Conservation (phyloP, 23 tunicate species). For the Corella eumyota region DNA sequence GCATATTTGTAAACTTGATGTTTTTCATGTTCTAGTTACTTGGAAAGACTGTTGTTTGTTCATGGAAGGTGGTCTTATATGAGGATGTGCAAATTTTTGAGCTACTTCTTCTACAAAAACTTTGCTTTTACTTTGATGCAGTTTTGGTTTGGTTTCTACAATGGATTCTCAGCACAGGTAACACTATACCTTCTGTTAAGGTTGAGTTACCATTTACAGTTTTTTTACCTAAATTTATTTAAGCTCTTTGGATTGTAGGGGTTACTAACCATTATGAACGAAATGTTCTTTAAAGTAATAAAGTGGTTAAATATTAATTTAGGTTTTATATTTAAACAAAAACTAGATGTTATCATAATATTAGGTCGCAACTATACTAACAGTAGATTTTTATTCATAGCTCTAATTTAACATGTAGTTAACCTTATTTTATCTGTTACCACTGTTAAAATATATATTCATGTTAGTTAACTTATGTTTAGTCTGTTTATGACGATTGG, state of each 20-base stretch:
- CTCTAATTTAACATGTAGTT: not conserved
- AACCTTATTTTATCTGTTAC: not conserved
- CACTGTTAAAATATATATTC: no score
- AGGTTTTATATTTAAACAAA: no score
- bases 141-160: constrained; percentile 86
- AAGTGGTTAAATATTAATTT: no score
- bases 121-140: constrained; percentile 93
- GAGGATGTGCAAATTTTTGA: constrained; percentile 87
- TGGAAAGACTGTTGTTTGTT: constrained; percentile 82
- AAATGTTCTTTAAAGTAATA: no score
- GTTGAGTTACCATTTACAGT: no score
- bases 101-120: constrained; percentile 95
- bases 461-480: no score
- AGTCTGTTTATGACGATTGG: constrained; percentile 75
- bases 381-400: not conserved
- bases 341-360: no score
- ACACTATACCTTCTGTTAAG: no score
- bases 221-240: no score
- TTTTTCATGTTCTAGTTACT: constrained; percentile 23
- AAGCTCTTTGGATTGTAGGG: no score
- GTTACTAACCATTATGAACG: no score
- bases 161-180: constrained; percentile 87
- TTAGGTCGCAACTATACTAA: no score
- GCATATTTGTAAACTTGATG: not conserved
- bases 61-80: constrained; percentile 99